Conservation (phyloP, 2,797 vertebrate genomes). For the Caiman crocodilus region DNA sequence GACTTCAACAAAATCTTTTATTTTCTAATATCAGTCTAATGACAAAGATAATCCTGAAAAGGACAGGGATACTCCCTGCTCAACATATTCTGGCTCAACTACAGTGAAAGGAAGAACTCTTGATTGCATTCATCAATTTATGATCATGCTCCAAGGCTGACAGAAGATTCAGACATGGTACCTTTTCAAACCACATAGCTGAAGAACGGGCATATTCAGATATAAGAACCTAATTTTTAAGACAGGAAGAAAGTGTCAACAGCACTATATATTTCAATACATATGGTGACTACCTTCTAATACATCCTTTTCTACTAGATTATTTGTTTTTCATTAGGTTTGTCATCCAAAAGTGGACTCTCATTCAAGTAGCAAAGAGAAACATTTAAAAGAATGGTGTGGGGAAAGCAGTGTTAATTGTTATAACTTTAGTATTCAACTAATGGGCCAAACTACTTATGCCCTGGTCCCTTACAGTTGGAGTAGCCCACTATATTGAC, state of each 20-base stretch:
- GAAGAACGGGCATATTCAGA: not conserved
- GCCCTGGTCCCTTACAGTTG: too few relatives aligned
- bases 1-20: not conserved
- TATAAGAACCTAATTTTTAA: not conserved
- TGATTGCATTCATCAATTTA: not conserved
- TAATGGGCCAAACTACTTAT: too few relatives aligned
- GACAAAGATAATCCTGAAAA: not conserved
- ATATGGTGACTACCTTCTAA: not conserved
- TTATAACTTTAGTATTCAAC: fast-evolving
- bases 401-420: not conserved
- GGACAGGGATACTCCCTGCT: not conserved
- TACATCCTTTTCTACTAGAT: not conserved
- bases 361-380: not conserved
- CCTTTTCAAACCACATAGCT: not conserved
- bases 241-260: not conserved
- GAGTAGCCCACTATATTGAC: too few relatives aligned
- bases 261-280: not conserved
- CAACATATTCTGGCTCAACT: not conserved
- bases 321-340: not conserved
- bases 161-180: not conserved
- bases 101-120: not conserved
- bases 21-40: not conserved
- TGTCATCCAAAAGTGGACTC: not conserved
- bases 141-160: too few relatives aligned
- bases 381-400: not conserved